These are phyloP conservation scores for Drosophila sordidapex DNA, from an alignment of 2,888 invertebrate species.

Conservation along the genomic window DNA sequence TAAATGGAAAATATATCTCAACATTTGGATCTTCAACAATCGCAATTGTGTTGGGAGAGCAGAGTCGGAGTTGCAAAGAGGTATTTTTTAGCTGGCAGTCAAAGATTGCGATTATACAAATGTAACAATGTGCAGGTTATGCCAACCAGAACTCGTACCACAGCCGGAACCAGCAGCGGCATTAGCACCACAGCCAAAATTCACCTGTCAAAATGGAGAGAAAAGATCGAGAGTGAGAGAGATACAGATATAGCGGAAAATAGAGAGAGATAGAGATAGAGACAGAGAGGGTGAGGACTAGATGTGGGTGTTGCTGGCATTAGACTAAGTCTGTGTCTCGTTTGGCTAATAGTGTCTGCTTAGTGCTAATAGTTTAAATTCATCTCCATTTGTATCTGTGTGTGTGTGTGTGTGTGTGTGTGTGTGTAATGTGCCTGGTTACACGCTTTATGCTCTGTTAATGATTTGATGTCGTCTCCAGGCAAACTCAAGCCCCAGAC, in stretches of 20 bases:
- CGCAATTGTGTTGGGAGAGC: slow-evolving; percentile 10
- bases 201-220: slow-evolving; percentile 18
- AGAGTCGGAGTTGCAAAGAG: not conserved
- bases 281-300: not conserved
- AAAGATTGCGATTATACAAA: slow-evolving; percentile 53
- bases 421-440: slow-evolving; percentile 57
- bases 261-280: not conserved
- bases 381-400: slow-evolving; percentile 48
- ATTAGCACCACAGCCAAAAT: slow-evolving; percentile 16
- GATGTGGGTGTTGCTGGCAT: not conserved
- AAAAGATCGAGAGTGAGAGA: not conserved
- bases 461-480: slow-evolving; percentile 75
- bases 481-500: slow-evolving; percentile 9
- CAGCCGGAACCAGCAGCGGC: slow-evolving; percentile 13
- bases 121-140: slow-evolving; percentile 60
- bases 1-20: slow-evolving; percentile 76
- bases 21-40: slow-evolving; percentile 73
- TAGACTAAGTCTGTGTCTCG: not conserved
- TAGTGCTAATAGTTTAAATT: slow-evolving; percentile 73
- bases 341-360: slow-evolving; percentile 50
- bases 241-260: not conserved
- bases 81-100: slow-evolving; percentile 27
- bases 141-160: slow-evolving; percentile 39
- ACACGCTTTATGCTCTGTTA: slow-evolving; percentile 80
- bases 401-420: slow-evolving; percentile 25